Evolutionary conservation across 2,113 vertebrate species (phyloP).

Genomic region (Plectropomus leopardus): DNA sequence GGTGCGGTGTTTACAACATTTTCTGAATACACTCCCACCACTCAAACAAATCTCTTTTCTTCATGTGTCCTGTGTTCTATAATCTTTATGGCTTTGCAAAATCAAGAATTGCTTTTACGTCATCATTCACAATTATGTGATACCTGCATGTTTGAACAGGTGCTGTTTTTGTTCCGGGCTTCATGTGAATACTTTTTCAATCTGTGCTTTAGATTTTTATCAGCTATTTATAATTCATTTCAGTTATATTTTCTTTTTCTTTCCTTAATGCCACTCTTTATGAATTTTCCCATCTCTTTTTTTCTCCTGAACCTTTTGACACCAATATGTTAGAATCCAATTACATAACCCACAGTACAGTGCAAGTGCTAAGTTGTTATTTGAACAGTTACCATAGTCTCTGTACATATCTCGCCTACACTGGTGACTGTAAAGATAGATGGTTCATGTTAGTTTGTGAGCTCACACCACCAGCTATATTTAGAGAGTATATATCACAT

Average conservation of each 20-base stretch:
- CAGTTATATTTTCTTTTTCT: neutral
- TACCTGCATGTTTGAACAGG: neutral
- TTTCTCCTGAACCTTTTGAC: constrained; percentile 1
- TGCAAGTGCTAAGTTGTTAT: neutral
- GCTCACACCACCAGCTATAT: neutral
- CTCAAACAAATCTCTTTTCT: constrained; percentile 63
- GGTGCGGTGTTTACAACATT: constrained; percentile 64
- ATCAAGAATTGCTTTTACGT: constrained; percentile 8
- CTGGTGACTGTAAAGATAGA: neutral
- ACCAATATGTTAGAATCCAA: constrained; percentile 2
- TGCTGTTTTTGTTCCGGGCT: neutral
- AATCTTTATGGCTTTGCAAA: constrained; percentile 15
- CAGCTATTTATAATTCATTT: neutral
- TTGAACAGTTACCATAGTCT: constrained; percentile 24
- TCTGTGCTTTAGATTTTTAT: neutral
- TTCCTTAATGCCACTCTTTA: neutral
- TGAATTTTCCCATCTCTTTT: neutral
- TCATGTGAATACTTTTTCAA: neutral
- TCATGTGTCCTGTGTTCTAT: neutral
- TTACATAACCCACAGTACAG: constrained; percentile 18
- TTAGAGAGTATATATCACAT: neutral
- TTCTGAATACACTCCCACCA: constrained; percentile 52
- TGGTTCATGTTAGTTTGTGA: neutral
- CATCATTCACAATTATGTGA: neutral
- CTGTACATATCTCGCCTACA: neutral